phyloP scores from a whole-genome alignment of 2,888 invertebrate genomes.

The Byasa hedistus region DNA sequence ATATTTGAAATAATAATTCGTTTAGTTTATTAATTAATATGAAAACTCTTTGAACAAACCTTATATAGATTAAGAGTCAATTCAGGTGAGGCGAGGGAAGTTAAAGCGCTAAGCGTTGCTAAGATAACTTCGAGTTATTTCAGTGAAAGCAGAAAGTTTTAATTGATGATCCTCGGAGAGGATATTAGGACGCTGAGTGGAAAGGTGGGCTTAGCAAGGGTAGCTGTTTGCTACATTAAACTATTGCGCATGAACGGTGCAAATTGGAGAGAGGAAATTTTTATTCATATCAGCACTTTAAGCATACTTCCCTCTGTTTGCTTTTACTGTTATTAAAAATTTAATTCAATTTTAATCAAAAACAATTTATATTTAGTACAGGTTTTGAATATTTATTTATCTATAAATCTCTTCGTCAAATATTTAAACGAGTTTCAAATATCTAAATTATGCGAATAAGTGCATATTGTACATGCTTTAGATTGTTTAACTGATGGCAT shows the following conservation, averaged over 20 bases:
- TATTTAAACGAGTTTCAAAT: no score
- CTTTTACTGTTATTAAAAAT: neutral
- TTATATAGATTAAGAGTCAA: slow-evolving; percentile 32
- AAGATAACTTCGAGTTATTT: slow-evolving; percentile 51
- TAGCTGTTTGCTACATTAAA: slow-evolving; percentile 24
- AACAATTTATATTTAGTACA: no score
- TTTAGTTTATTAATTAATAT: neutral
- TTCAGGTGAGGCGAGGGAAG: slow-evolving; percentile 35
- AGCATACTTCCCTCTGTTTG: neutral
- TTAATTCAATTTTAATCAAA: neutral
- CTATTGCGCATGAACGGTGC: slow-evolving; percentile 14
- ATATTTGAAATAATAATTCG: no score
- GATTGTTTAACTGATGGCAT: no score
- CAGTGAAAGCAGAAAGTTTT: slow-evolving; percentile 51
- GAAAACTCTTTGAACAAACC: slow-evolving; percentile 1
- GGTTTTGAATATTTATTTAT: no score
- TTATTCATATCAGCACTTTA: neutral
- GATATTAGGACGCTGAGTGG: slow-evolving; percentile 30
- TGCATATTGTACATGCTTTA: no score
- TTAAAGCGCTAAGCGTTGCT: slow-evolving; percentile 37
- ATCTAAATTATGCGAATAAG: no score
- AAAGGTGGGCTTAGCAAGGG: slow-evolving; percentile 29
- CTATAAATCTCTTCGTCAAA: no score
- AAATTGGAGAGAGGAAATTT: slow-evolving; percentile 2
- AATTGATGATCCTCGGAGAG: slow-evolving; percentile 50